Evolutionary conservation across 2,113 vertebrate genomes (phyloP).

Genomic region (Mugil cephalus): DNA sequence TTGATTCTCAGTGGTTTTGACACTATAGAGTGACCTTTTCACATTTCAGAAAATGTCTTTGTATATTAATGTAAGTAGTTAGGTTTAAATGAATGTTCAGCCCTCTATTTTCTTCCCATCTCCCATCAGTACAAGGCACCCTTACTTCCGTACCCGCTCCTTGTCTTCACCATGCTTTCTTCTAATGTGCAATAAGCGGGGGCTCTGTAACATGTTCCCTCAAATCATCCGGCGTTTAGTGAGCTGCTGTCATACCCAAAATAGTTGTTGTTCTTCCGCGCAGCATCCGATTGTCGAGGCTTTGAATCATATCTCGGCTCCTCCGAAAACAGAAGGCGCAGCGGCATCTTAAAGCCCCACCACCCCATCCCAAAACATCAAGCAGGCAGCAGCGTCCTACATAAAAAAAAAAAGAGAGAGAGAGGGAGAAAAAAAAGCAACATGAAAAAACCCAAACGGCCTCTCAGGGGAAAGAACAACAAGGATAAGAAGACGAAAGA

Average conservation of each 20-base stretch:
- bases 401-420: slow-evolving; percentile 43
- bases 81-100: background rate
- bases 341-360: slow-evolving; percentile 48
- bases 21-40: background rate
- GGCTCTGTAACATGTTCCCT: slow-evolving; percentile 45
- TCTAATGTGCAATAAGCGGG: slow-evolving; percentile 43
- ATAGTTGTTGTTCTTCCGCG: slow-evolving; percentile 73
- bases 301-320: slow-evolving; percentile 71
- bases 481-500: slow-evolving; percentile 54
- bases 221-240: slow-evolving; percentile 61
- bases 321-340: slow-evolving; percentile 63
- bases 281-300: slow-evolving; percentile 62
- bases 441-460: slow-evolving; percentile 62
- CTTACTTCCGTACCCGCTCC: background rate
- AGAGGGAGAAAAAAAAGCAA: slow-evolving; percentile 12
- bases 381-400: slow-evolving; percentile 71
- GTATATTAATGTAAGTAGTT: background rate
- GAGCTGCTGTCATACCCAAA: slow-evolving; percentile 61
- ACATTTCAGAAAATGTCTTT: background rate
- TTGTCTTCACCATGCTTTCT: background rate
- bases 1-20: background rate
- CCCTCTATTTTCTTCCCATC: background rate
- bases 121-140: background rate
- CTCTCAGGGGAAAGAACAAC: slow-evolving; percentile 59
- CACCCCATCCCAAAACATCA: slow-evolving; percentile 50